phyloP scores from a whole-genome alignment of 2,797 vertebrate genomes.

The Pogonophryne albipinna region DNA sequence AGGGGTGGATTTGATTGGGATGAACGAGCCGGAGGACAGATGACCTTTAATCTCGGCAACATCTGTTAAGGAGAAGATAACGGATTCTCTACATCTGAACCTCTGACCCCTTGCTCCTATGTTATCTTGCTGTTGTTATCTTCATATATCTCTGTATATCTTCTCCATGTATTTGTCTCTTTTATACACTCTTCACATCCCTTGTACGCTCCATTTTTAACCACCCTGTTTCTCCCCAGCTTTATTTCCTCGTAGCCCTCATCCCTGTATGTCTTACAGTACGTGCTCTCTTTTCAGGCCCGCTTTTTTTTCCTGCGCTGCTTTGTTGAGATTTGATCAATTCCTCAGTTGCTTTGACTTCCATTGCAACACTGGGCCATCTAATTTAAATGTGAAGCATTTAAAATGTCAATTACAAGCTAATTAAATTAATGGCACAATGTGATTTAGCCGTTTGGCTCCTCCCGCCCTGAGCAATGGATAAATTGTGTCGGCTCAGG shows the following conservation, averaged over 20 bases:
- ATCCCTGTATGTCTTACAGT: slow-evolving; percentile 4
- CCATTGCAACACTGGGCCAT: slow-evolving; percentile 26
- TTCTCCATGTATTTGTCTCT: not conserved
- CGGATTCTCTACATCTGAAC: not conserved
- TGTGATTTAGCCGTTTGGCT: slow-evolving; percentile 71
- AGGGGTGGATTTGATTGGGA: slow-evolving; percentile 1
- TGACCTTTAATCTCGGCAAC: slow-evolving; percentile 33
- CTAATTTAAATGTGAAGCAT: slow-evolving; percentile 77
- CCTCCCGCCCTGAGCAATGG: slow-evolving; percentile 62
- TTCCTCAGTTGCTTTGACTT: slow-evolving; percentile 50
- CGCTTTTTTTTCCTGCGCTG: not conserved
- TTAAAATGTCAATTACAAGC: slow-evolving; percentile 80
- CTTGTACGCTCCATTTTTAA: not conserved
- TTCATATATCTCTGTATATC: not conserved
- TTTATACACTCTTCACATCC: not conserved
- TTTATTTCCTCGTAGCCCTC: not conserved
- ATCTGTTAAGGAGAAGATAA: slow-evolving; percentile 22
- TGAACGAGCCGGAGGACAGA: not conserved
- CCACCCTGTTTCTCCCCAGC: not conserved
- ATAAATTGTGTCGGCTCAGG: slow-evolving; percentile 62
- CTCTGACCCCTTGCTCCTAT: not conserved
- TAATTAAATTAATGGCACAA: slow-evolving; percentile 78
- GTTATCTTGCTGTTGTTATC: not conserved
- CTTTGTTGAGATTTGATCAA: slow-evolving; percentile 64
- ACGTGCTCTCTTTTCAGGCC: slow-evolving; percentile 6